Conservation (phyloP, 1,140 invertebrate species). For the Polypedilum pembai region DNA sequence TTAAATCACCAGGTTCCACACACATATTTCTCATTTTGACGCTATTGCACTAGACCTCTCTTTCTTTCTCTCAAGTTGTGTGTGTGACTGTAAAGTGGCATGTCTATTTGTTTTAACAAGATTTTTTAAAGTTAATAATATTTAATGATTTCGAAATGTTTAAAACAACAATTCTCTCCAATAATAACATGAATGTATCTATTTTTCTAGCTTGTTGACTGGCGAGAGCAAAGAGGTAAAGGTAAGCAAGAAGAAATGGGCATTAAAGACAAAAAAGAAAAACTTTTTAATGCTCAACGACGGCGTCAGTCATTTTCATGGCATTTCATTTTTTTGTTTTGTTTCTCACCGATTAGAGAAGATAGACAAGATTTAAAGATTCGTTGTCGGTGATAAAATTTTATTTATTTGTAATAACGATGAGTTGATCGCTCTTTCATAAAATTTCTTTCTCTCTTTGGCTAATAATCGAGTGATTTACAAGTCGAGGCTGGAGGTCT, state of each 20-base stretch:
- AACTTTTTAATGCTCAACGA: conserved; percentile 13
- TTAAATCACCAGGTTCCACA: background rate
- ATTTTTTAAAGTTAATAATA: conserved; percentile 26
- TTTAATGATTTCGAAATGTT: conserved; percentile 25
- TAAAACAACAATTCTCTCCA: background rate
- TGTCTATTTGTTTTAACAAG: conserved; percentile 28
- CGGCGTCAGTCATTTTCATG: conserved; percentile 22
- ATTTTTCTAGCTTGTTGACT: background rate
- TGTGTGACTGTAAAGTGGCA: conserved; percentile 11
- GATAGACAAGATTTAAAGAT: background rate
- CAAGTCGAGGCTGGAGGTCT: conserved; percentile 8
- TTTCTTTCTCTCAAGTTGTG: background rate
- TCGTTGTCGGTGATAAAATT: conserved; percentile 1
- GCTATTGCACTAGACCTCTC: background rate
- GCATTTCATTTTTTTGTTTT: background rate
- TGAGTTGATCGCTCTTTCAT: background rate
- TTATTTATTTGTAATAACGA: conserved; percentile 19
- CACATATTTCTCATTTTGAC: conserved; percentile 13
- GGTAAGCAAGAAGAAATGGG: background rate
- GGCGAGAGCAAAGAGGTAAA: background rate
- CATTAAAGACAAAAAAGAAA: background rate
- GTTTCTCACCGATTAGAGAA: conserved; percentile 20
- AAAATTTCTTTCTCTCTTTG: background rate
- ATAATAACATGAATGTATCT: background rate
- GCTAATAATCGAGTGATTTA: conserved; percentile 18